Base-by-base conservation (phyloP, 2,113 vertebrate species). In the Embiotoca jacksoni region DNA sequence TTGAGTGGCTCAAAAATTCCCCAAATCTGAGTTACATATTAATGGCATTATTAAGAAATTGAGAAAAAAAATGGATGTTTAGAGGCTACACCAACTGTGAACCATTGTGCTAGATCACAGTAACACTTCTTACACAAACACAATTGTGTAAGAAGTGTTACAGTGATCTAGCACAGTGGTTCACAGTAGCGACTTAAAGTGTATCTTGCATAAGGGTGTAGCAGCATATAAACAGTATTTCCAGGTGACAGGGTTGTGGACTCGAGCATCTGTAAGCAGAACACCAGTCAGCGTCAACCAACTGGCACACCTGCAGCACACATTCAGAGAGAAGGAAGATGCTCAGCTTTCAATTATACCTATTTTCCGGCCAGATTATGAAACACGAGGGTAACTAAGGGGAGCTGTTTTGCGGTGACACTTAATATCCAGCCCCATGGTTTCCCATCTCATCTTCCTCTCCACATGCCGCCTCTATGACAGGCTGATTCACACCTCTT, bases 401-500 rank as follows among this genome's bases (percentile, higher is more conserved):
- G 36, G 69, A 76, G 60, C 55, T 56, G 62, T 60, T 74, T 61
- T 47, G 54, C 68, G 55, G 62, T 80, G 80, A 66, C 79, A 62
- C 80, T 88, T 87, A 74, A 72, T 69, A 84, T 78, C 81, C 52
- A 75, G 47, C 75, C 83, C 71, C 47, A 52, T 75, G 82, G 66
- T 68, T 84, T 82, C 81, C 75, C 71, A 59, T 80, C 66, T 89
- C 80, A 78, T 83, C 77, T 78, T 76, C 79, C 54, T 80, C 80
- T 78, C 82, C 75, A 81, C 78, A 77, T 60, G 76, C 78, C 57
- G 60, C 75, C 64, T 83, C 49, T 72, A 36, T 71, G 66, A 81
- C 74, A 72, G 75, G 52, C 82, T 86, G 82, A 86, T 83, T 87
- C 87, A 84, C 82, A 65, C 60, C 79, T 76, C 83, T 83, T 82